Conservation (phyloP, 2,797 vertebrate genomes). For the Nothura maculosa region DNA sequence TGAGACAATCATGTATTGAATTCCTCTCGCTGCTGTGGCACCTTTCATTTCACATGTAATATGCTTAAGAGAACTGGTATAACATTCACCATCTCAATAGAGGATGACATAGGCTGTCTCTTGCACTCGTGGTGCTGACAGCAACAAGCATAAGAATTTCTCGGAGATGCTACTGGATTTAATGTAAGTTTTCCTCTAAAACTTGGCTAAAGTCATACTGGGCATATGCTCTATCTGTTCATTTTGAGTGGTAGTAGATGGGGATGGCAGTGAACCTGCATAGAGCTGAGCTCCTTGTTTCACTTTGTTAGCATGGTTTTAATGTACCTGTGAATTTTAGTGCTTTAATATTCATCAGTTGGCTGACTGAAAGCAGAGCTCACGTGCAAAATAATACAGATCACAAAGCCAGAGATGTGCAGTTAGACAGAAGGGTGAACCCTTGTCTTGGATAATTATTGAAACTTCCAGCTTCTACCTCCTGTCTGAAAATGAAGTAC, state of each 20-base stretch:
- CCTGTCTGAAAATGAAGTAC: neutral
- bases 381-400: neutral
- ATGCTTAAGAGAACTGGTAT: neutral
- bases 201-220: neutral
- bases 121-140: neutral
- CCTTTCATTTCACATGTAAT: neutral
- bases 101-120: neutral
- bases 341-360: neutral
- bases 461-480: neutral
- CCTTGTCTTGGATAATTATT: neutral
- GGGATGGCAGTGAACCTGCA: neutral
- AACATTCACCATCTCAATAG: neutral
- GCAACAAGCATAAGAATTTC: neutral
- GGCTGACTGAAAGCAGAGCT: neutral
- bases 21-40: neutral
- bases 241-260: neutral
- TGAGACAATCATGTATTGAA: neutral
- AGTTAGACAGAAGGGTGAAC: neutral
- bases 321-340: neutral
- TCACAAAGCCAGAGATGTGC: neutral
- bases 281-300: neutral
- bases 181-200: neutral
- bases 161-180: neutral
- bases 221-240: neutral
- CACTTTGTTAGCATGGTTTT: neutral